A percentile compares a stretch with the other conserved stretches of the same genome.
Conservation (phyloP, 2,113 vertebrate species). For the Pomatorhinus ruficollis region DNA sequence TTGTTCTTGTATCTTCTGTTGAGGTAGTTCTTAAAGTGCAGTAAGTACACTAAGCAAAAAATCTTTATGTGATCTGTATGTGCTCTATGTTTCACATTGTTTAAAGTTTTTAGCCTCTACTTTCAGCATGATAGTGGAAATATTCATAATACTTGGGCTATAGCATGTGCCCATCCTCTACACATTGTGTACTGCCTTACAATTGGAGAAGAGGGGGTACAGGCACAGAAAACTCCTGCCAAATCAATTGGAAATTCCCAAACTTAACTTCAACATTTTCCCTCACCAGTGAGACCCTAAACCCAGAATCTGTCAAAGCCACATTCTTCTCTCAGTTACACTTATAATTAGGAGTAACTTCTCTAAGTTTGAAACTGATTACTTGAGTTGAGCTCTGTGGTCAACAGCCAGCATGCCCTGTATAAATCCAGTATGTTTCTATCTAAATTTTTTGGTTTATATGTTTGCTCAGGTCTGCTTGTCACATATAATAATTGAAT, state of each 20-base stretch:
- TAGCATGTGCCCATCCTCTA: not conserved
- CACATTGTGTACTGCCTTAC: not conserved
- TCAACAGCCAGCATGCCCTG: not conserved
- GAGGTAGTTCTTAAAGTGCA: not conserved
- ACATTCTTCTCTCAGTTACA: not conserved
- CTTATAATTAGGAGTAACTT: not conserved
- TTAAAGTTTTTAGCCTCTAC: not conserved
- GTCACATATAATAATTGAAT: not conserved
- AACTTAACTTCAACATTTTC: not conserved
- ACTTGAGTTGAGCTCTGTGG: not conserved
- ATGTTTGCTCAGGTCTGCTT: not conserved
- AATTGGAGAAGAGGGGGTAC: fast-evolving
- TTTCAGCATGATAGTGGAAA: not conserved
- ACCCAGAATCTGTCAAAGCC: not conserved
- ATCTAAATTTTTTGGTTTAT: not conserved
- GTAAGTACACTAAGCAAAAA: not conserved
- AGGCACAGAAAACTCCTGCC: not conserved
- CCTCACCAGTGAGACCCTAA: not conserved
- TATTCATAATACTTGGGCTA: too few species aligned
- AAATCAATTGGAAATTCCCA: not conserved
- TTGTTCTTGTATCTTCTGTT: not conserved
- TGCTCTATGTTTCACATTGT: not conserved
- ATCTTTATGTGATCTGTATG: not conserved
- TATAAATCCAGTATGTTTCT: not conserved
- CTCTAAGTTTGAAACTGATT: not conserved